Evolutionary conservation across 2,888 invertebrate genomes (phyloP).

Genomic region (Melinaea marsaeus): DNA sequence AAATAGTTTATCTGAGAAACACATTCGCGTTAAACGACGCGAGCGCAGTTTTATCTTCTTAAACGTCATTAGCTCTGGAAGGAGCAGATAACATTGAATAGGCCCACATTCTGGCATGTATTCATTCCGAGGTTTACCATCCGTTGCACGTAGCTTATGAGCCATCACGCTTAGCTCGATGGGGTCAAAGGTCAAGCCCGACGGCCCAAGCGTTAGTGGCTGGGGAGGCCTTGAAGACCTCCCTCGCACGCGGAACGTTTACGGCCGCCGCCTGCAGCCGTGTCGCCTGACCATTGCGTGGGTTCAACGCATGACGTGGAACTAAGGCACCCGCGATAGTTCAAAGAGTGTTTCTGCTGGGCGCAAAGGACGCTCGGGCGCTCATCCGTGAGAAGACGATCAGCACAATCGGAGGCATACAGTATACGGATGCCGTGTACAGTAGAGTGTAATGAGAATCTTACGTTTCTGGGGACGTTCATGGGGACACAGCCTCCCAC

Average conservation of each 20-base stretch:
- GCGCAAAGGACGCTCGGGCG: background rate
- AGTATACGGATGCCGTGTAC: too few relatives aligned
- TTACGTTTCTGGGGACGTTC: too few relatives aligned
- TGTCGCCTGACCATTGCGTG: background rate
- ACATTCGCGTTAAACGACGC: background rate
- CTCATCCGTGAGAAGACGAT: background rate
- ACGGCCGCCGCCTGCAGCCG: background rate
- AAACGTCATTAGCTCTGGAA: too few relatives aligned
- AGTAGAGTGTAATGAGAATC: too few relatives aligned
- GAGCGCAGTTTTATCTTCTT: background rate
- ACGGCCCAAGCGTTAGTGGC: too few relatives aligned
- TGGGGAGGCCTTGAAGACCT: background rate
- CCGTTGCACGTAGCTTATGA: background rate
- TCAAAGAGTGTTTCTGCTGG: background rate
- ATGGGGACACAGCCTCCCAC: too few relatives aligned
- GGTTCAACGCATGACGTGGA: background rate
- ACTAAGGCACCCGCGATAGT: background rate
- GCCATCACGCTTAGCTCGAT: background rate
- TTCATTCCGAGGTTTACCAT: background rate
- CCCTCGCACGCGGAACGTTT: background rate
- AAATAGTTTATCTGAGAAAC: background rate
- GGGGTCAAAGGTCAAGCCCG: too few relatives aligned
- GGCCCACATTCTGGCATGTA: too few relatives aligned
- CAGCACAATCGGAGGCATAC: background rate
- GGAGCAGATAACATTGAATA: too few relatives aligned